phyloP scores from a whole-genome alignment of 2,888 invertebrate genomes.

The Deilephila porcellus region DNA sequence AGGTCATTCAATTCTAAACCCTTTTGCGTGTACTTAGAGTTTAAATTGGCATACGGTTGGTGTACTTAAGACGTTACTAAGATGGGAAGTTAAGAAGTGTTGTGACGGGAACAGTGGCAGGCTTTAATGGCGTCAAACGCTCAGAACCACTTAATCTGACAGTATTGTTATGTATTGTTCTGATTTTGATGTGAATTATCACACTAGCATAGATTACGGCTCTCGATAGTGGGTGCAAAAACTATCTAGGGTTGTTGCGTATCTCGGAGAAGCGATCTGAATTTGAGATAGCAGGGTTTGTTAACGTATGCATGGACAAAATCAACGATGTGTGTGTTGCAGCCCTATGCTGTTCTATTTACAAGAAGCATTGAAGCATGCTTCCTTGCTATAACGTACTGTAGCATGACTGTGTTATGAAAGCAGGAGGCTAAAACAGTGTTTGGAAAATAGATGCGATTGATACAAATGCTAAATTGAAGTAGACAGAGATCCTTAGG shows the following conservation, averaged over 20 bases:
- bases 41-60: conserved; percentile 42
- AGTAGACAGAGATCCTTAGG: no score
- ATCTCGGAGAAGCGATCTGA: neutral
- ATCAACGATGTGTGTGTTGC: neutral
- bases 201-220: conserved; percentile 3
- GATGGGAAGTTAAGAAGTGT: conserved; percentile 29
- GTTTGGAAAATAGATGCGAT: no score
- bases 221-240: neutral
- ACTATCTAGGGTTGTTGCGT: neutral
- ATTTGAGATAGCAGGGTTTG: neutral
- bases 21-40: conserved; percentile 45
- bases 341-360: no score
- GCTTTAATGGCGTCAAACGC: conserved; percentile 55
- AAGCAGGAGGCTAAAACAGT: no score
- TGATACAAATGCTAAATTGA: no score
- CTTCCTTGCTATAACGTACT: no score
- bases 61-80: conserved; percentile 35
- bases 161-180: conserved; percentile 50
- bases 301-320: neutral
- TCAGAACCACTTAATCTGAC: conserved; percentile 64
- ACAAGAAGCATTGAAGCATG: no score
- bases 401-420: no score
- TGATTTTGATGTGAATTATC: conserved; percentile 40
- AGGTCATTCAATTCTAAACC: conserved; percentile 52
- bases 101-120: conserved; percentile 29